Percentiles rank a stretch among this genome's conserved stretches.
These are phyloP conservation scores for Rhinophrynus dorsalis DNA, from an alignment of 2,797 vertebrate species.

Conservation along the genomic window DNA sequence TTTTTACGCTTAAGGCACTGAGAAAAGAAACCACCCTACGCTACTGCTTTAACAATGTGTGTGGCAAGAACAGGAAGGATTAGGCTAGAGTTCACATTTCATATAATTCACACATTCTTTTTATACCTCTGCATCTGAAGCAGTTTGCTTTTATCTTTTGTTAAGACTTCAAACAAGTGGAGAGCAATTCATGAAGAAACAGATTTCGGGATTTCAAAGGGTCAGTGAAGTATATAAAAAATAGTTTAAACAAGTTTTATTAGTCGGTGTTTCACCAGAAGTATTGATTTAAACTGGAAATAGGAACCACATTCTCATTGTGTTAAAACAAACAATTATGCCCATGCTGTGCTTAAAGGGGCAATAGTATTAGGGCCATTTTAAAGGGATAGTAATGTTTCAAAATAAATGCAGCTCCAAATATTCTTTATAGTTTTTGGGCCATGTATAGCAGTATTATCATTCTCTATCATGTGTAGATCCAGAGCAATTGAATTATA, in stretches of 20 bases:
- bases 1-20: too few relatives aligned
- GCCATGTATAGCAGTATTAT: too few relatives aligned
- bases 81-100: conserved; percentile 1
- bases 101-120: conserved; percentile 20
- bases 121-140: conserved; percentile 1
- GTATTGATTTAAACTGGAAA: not conserved
- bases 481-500: too few relatives aligned
- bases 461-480: too few relatives aligned
- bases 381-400: too few relatives aligned
- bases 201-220: conserved; percentile 4
- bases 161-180: conserved; percentile 16
- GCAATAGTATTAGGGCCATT: too few relatives aligned
- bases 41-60: conserved; percentile 11
- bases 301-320: conserved; percentile 6
- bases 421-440: too few relatives aligned
- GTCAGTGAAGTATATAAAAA: conserved; percentile 6
- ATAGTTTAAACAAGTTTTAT: conserved; percentile 16
- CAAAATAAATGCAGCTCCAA: too few relatives aligned
- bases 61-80: conserved; percentile 10
- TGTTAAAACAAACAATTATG: conserved; percentile 14
- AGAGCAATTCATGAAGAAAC: conserved; percentile 2
- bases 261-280: not conserved
- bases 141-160: conserved; percentile 21
- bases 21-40: too few relatives aligned
- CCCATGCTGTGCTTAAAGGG: not conserved